Percentiles rank a stretch among this genome's conserved stretches.
Conservation (phyloP, 2,113 vertebrate species). For the Athene noctua region DNA sequence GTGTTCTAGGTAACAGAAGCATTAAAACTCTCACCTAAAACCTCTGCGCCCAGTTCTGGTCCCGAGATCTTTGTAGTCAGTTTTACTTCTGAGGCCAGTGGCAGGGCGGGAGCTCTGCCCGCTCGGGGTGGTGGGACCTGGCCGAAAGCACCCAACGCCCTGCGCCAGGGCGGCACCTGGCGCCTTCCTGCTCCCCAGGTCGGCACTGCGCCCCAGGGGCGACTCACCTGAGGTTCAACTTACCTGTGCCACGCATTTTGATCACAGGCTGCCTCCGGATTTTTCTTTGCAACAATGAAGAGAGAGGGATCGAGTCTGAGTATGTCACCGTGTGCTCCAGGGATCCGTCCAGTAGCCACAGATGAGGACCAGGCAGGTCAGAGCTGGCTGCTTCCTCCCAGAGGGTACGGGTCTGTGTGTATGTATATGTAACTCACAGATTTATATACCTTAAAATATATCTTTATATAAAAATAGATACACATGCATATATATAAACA, state of each 20-base stretch:
- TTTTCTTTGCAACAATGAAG: neutral
- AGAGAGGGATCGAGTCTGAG: neutral
- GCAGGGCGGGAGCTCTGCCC: neutral
- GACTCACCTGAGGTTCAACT: neutral
- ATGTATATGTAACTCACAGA: neutral
- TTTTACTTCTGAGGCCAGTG: no score
- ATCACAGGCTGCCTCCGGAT: neutral
- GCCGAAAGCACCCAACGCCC: no score
- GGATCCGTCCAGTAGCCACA: neutral
- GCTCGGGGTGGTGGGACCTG: neutral
- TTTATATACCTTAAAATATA: neutral
- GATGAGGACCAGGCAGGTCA: neutral
- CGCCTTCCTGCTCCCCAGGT: fast-evolving
- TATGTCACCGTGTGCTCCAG: neutral
- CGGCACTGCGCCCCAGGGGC: neutral
- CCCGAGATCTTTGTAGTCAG: fast-evolving
- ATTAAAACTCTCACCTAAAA: fast-evolving
- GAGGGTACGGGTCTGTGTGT: neutral
- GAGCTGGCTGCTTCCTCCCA: neutral
- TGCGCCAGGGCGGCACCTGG: neutral
- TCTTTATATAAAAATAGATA: neutral
- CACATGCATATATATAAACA: neutral
- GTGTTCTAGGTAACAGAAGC: neutral
- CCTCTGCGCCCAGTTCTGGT: neutral
- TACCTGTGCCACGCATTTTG: neutral